A percentile compares a stretch with the other conserved stretches of the same genome.
These are phyloP conservation scores for Stenichneumon culpator DNA, from an alignment of 2,888 invertebrate species.

Conservation along the genomic window DNA sequence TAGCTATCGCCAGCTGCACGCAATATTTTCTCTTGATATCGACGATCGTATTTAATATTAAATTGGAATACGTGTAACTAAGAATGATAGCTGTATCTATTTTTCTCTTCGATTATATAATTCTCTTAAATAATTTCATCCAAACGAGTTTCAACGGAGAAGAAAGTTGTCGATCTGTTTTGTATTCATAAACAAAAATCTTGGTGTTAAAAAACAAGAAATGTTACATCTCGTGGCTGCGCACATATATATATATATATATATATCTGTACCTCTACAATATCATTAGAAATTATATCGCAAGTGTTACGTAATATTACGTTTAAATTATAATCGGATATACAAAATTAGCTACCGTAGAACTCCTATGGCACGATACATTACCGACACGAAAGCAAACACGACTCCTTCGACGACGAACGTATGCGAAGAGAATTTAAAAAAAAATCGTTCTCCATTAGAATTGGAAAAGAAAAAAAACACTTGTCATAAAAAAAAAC, in stretches of 20 bases:
- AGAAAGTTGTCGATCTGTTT: constrained; percentile 53
- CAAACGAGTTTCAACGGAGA: constrained; percentile 38
- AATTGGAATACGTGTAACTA: constrained; percentile 53
- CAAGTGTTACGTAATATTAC: constrained; percentile 20
- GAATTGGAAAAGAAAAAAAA: constrained; percentile 21
- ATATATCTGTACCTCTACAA: constrained; percentile 42
- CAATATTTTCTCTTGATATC: constrained; percentile 64
- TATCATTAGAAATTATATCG: constrained; percentile 28
- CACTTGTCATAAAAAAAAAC: background rate
- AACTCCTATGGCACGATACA: constrained; percentile 16
- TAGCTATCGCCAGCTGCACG: constrained; percentile 77
- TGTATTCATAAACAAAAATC: constrained; percentile 2
- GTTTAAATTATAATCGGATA: constrained; percentile 21
- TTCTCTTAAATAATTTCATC: background rate
- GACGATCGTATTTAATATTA: constrained; percentile 24
- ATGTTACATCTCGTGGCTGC: constrained; percentile 53
- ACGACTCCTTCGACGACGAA: constrained; percentile 64
- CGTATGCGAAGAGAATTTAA: constrained; percentile 57
- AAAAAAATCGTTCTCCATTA: constrained; percentile 25
- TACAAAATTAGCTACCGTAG: background rate
- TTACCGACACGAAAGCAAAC: constrained; percentile 44
- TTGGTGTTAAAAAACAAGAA: constrained; percentile 56
- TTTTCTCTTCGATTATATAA: constrained; percentile 54
- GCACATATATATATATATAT: constrained; percentile 37
- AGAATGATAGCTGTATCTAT: constrained; percentile 60